phyloP scores from a whole-genome alignment of 2,113 vertebrate genomes.

The Esox niger region DNA sequence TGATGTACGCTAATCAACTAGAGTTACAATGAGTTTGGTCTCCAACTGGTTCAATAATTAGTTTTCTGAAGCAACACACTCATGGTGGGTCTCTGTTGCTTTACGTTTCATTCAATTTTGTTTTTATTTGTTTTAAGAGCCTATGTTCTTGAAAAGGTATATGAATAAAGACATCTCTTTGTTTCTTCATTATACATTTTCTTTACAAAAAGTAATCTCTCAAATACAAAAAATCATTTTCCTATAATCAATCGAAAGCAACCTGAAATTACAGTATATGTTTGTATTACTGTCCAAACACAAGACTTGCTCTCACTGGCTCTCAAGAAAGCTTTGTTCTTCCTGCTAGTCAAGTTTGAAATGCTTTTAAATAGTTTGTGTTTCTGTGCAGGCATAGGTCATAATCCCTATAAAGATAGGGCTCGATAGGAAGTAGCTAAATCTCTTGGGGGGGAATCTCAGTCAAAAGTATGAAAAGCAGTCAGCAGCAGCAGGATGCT shows the following conservation, averaged over 20 bases:
- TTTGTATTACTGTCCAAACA: conserved; percentile 50
- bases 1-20: conserved; percentile 55
- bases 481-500: not conserved
- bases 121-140: conserved; percentile 62
- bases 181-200: conserved; percentile 63
- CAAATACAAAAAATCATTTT: conserved; percentile 69
- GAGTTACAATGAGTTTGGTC: conserved; percentile 47
- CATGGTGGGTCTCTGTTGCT: conserved; percentile 35
- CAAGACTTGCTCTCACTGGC: conserved; percentile 50
- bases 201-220: conserved; percentile 81
- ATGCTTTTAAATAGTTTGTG: conserved; percentile 50
- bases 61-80: conserved; percentile 29
- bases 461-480: not conserved
- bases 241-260: conserved; percentile 62
- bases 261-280: conserved; percentile 63
- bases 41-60: conserved; percentile 31
- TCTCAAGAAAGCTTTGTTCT: conserved; percentile 53
- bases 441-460: not conserved
- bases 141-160: conserved; percentile 64
- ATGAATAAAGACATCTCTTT: conserved; percentile 74
- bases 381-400: conserved; percentile 63
- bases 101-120: conserved; percentile 64
- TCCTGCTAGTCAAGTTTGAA: conserved; percentile 55
- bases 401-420: conserved; percentile 38
- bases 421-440: not conserved